Evolutionary conservation across 2,797 vertebrate genomes (phyloP), one percentile per base, ranked within the genome.

Genomic region (Hydrocynus forskahlii): DNA sequence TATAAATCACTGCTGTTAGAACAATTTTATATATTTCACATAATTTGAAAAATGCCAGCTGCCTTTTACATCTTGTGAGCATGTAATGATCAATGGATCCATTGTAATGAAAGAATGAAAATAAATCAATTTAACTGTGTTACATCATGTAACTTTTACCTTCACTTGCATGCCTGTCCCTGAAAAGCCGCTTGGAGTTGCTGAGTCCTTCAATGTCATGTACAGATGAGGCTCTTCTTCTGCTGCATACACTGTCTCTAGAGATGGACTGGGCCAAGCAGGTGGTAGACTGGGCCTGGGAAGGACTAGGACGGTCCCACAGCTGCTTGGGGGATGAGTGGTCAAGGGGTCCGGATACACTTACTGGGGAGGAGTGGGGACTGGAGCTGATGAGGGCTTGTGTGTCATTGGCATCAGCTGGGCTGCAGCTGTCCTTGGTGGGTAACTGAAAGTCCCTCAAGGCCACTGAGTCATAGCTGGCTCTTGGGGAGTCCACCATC

Each of bases 171-270:
- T 97, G 96, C 14, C 96, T 95, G 85, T 97, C 97, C 91, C 96
- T 95, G 90, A 98, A 97, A 83, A 94, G 19, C n/a, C 89, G 94
- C 92, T 97, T 98, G 85, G 95, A 94, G 79, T 97, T 97, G 80
- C 89, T 94, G 89, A 97, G 96, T 84, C 95, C 96, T 94, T 99
- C 97, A 66, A 99, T 97, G 86, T 99, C 97, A 55, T 99, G 97
- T 78, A 98, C 97, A 0, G 97, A 99, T 64, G 98, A 99, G 0
- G 97, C 97, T 83, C 97, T 95, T 81, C 97, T 95, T 91, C 99
- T 96, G 85, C 96, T 98, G 87, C 92, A 96, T 88, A 97, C 83
- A 88, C 97, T 99, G 88, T 96, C 97, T 89, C 94, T 96, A 25
- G 97, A 97, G 84, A 95, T 95, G 88, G 96, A 95, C 87, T 96